Evolutionary conservation across 2,888 invertebrate species (phyloP), one percentile per base, ranked within the genome.

Genomic region (Amphipyra berbera): DNA sequence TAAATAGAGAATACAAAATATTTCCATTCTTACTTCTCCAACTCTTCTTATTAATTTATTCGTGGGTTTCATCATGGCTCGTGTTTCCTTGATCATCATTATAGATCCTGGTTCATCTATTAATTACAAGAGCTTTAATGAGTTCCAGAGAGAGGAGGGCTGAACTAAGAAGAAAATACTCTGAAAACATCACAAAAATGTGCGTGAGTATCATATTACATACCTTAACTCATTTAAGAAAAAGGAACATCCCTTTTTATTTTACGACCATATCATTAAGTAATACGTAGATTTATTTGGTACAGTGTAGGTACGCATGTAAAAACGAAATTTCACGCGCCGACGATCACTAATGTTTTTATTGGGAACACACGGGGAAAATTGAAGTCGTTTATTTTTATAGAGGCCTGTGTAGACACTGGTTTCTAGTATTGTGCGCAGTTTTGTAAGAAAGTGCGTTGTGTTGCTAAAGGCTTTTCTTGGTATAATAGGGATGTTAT

Each of bases 321-420:
- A 82, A 83, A 84, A 76, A 79, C 77, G 72, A 75, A 83, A 86
- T 87, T 86, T 83, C 79, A 84, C 88, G 85, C 82, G 58, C 68
- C 82, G 78, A 72, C 78, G 79, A 82, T 70, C 83, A 68, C 85
- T 86, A 86, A 88, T 88, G 88, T 85, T 86, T 88, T 85, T 85
- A 88, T 87, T 88, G 83, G 76, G 75, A 82, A 79, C 77, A 84
- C 74, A 79, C 77, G 71, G 74, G 80, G 81, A 78, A 85, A 85
- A 88, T 86, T 81, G 82, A 72, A 71, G 68, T 70, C 80, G 75
- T 84, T 84, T 79, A 75, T 77, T 83, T 84, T 85, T 84, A 86
- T 82, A 78, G 67, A 73, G 44, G 47, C 21, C 66, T 81, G 75
- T 82, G 81, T 62, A 78, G 79, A 66, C 75, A 81, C 85, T 83